These are phyloP conservation scores for Austrofundulus limnaeus DNA, from an alignment of 2,113 vertebrate genomes.

Conservation along the genomic window DNA sequence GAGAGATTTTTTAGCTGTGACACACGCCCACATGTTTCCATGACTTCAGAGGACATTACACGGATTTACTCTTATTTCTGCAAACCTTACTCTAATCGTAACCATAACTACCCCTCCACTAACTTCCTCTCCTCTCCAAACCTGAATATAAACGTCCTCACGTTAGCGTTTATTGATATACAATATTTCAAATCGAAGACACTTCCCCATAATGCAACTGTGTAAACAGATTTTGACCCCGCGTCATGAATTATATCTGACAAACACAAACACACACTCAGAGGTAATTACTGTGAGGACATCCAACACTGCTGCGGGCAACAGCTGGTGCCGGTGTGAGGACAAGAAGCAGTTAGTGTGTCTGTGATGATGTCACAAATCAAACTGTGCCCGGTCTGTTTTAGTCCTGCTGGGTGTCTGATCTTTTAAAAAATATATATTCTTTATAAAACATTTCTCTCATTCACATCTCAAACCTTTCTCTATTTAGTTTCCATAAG, in stretches of 20 bases:
- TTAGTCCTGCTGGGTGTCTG: not conserved
- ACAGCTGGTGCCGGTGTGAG: conserved; percentile 41
- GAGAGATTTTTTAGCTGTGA: not conserved
- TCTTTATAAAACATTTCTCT: too few relatives aligned
- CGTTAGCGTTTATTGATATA: conserved; percentile 4
- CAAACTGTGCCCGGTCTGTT: too few relatives aligned
- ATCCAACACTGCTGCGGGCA: conserved; percentile 18
- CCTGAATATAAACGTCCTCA: not conserved
- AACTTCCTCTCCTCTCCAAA: not conserved
- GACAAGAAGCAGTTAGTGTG: conserved; percentile 10
- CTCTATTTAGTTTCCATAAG: too few relatives aligned
- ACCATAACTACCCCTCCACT: not conserved
- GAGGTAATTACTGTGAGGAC: conserved; percentile 12
- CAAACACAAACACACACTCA: conserved; percentile 18
- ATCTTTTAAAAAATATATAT: too few relatives aligned
- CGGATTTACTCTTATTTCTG: not conserved
- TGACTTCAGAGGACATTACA: not conserved
- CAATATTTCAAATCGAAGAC: not conserved
- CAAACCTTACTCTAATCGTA: not conserved
- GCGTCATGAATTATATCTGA: conserved; percentile 4
- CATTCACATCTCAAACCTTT: too few relatives aligned
- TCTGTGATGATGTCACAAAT: conserved; percentile 28
- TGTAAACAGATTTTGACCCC: conserved; percentile 26
- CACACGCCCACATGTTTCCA: conserved; percentile 9
- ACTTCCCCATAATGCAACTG: conserved; percentile 8